A percentile compares a stretch with the other conserved stretches of the same genome.
phyloP scores from a whole-genome alignment of 2,797 vertebrate genomes.

The Graptemys geographica region DNA sequence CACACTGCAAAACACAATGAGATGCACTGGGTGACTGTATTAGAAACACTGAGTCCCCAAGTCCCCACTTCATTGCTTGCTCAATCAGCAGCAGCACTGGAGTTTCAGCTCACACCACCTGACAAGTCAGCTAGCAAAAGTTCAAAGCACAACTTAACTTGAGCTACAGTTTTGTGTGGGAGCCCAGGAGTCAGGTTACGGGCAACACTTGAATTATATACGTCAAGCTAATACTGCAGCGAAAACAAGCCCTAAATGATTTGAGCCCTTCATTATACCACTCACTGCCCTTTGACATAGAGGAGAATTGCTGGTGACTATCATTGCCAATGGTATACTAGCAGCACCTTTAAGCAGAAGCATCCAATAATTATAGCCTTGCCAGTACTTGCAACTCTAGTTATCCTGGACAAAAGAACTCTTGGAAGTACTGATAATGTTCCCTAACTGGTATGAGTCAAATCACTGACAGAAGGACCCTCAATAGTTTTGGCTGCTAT shows the following conservation, averaged over 20 bases:
- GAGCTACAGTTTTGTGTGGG: background rate
- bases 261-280: rapidly evolving
- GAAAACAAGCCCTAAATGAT: background rate
- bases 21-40: rapidly evolving
- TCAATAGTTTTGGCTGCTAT: background rate
- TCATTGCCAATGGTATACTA: background rate
- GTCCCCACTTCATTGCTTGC: background rate
- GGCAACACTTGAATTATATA: background rate
- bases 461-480: background rate
- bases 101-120: background rate
- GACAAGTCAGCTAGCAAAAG: background rate
- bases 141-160: background rate
- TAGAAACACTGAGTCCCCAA: background rate
- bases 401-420: rapidly evolving
- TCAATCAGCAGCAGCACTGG: background rate
- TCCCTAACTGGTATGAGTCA: rapidly evolving
- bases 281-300: background rate
- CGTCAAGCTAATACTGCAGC: no score
- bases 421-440: background rate
- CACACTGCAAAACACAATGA: background rate
- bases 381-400: rapidly evolving
- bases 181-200: background rate
- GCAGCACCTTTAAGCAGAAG: rapidly evolving
- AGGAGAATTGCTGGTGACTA: background rate
- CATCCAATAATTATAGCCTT: background rate